Conservation (phyloP, 1,140 invertebrate species). For the Goniozus legneri region DNA sequence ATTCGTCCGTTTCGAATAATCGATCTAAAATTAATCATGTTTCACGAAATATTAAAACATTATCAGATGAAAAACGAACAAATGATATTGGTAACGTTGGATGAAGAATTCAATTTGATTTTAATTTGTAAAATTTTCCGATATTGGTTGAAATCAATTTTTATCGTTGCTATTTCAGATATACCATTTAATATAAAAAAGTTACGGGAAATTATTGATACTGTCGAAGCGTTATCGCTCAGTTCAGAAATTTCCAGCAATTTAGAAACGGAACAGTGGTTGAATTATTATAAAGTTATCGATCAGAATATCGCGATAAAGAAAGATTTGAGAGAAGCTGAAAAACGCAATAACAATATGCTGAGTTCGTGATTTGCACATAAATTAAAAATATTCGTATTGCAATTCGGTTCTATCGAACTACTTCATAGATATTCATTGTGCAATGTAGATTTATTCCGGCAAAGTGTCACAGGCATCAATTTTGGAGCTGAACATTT, state of each 20-base stretch:
- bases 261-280: conserved; percentile 22
- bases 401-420: not conserved
- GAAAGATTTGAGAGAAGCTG: conserved; percentile 24
- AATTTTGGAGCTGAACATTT: conserved; percentile 12
- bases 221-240: conserved; percentile 18
- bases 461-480: conserved; percentile 27
- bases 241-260: conserved; percentile 19
- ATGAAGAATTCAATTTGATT: not conserved
- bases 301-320: conserved; percentile 11
- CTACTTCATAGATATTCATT: not conserved
- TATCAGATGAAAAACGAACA: not conserved
- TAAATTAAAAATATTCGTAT: not conserved
- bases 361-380: conserved; percentile 20
- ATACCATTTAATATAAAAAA: not conserved
- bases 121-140: not conserved
- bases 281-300: conserved; percentile 23
- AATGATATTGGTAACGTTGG: not conserved
- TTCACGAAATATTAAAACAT: too few species aligned
- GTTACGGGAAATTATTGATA: conserved; percentile 19
- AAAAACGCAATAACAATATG: conserved; percentile 30
- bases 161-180: not conserved
- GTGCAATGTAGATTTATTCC: conserved; percentile 32
- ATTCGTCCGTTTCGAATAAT: too few species aligned
- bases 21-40: too few species aligned
- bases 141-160: not conserved